Evolutionary conservation across 2,797 vertebrate species (phyloP), one percentile per base, ranked within the genome.

Genomic region (Premnoplex brunnescens): DNA sequence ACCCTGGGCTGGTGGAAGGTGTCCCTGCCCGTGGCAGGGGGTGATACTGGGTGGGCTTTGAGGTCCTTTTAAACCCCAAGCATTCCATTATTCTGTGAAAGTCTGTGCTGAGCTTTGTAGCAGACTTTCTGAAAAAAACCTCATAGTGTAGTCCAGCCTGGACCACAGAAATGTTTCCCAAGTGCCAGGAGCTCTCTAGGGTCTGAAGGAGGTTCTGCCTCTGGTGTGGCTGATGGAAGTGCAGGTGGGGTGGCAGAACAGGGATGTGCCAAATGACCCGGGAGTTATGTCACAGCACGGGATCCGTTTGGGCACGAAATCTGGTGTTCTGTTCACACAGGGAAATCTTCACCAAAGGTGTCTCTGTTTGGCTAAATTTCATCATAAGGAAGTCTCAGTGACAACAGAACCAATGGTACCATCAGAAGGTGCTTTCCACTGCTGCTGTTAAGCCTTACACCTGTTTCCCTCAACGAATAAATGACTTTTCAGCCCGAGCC

Each of bases 31-130:
- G 0, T 9, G 46, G 16, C 12, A 27, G 32, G 36, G 20, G 5
- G 6, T 44, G 44, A 54, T 0, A 2, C 4, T 7, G 18, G 5
- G 2, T 15, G n/a, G 13, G 6, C 0, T 41, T 13, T 52, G 1
- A 39, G 12, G 46, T 44, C 10, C 26, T 3, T 46, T 7, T 3
- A 3, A 14, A 12, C 14, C 24, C 11, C 30, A 12, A 32, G 5
- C 12, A 7, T 3, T 19, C 5, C 14, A 7, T 12, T 27, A 16
- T 15, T 27, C 18, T 16, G 30, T 44, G 28, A 28, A 23, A 22
- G 7, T 13, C 18, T 23, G 4, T 23, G 27, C 27, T 16, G 51
- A 51, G 43, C 22, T 56, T n/a, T 36, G 22, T 7, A 14, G 32
- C 32, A 49, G 12, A 3, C 22, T 7, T 17, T 30, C 46, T 17